These are phyloP conservation scores for Dysidea cf. avara DNA, from an alignment of 37 sponge, comb jelly and placozoan genomes.

Conservation along the genomic window DNA sequence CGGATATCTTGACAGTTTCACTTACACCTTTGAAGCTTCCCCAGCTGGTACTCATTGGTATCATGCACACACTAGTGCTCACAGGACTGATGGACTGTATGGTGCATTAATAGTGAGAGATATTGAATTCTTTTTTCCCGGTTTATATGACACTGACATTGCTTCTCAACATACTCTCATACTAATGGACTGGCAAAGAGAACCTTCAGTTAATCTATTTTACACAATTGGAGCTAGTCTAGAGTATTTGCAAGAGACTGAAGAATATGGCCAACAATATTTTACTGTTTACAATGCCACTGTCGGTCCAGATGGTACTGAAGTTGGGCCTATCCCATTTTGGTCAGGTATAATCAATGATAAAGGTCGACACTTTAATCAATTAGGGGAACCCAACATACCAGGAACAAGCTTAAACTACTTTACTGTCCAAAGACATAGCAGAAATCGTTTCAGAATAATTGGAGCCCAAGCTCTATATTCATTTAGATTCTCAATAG, in stretches of 20 bases:
- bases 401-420: conserved; percentile 5
- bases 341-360: conserved; percentile 62
- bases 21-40: conserved; percentile 29
- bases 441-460: conserved; percentile 50
- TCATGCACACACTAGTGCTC: too few relatives aligned
- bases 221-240: neutral
- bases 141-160: too few relatives aligned
- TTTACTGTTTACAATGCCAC: neutral
- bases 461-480: conserved; percentile 45
- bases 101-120: too few relatives aligned
- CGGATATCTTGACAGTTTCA: conserved; percentile 42
- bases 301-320: neutral
- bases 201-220: neutral
- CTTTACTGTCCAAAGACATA: conserved; percentile 22
- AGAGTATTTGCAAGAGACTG: too few relatives aligned
- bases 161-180: too few relatives aligned
- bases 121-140: too few relatives aligned
- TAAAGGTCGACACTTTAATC: conserved; percentile 22
- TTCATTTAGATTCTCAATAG: conserved; percentile 54
- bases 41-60: too few relatives aligned
- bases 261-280: too few relatives aligned
- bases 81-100: too few relatives aligned
- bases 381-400: neutral
- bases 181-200: too few relatives aligned
- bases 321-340: conserved; percentile 10